Conservation (phyloP, 2,797 vertebrate genomes). For the Amazona ochrocephala region DNA sequence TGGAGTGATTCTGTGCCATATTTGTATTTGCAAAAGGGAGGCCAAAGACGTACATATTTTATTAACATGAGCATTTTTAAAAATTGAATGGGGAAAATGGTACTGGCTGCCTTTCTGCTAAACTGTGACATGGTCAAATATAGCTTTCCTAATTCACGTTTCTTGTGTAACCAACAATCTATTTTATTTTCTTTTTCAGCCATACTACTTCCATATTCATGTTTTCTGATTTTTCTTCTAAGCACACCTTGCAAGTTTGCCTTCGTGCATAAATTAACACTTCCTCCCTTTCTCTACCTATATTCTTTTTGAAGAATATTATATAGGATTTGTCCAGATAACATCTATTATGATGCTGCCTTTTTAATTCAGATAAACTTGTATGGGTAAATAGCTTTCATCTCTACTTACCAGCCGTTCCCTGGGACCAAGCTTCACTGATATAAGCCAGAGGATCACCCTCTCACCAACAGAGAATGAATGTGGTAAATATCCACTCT, state of each 20-base stretch:
- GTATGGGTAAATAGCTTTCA: background rate
- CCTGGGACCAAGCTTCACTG: background rate
- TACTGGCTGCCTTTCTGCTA: background rate
- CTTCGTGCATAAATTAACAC: background rate
- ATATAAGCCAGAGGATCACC: background rate
- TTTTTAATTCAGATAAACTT: background rate
- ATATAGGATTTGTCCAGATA: background rate
- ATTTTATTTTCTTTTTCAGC: background rate
- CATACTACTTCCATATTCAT: background rate
- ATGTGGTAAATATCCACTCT: background rate
- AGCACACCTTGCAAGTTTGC: background rate
- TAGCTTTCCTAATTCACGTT: background rate
- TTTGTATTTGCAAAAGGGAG: background rate
- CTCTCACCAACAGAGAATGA: background rate
- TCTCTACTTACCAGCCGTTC: background rate
- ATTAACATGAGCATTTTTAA: background rate
- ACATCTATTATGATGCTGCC: background rate
- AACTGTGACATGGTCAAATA: background rate
- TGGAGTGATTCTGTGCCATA: background rate
- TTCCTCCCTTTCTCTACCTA: background rate
- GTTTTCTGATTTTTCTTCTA: background rate
- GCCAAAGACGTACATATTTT: background rate
- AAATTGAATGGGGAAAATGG: background rate
- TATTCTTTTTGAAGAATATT: background rate
- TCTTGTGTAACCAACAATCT: background rate